A percentile compares a stretch with the other conserved stretches of the same genome.
Evolutionary conservation across 2,113 vertebrate species (phyloP).

Genomic region (Mohoua ochrocephala): DNA sequence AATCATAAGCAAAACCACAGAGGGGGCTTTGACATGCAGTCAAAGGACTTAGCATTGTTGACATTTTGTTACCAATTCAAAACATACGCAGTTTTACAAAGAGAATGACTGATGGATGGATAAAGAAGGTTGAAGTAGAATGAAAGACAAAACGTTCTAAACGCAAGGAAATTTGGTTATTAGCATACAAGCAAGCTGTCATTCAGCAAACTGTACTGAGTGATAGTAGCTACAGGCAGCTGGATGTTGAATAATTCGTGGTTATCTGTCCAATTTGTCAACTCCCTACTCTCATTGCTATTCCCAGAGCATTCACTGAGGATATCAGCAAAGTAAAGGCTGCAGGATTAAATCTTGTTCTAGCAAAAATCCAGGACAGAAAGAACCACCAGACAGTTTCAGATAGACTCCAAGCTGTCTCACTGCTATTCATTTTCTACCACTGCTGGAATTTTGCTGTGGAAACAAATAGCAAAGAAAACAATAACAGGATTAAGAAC

Average conservation of each 20-base stretch:
- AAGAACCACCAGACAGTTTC: not conserved
- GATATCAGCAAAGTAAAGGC: not conserved
- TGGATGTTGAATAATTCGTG: not conserved
- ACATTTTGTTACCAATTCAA: not conserved
- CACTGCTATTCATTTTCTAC: not conserved
- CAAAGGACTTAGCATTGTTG: not conserved
- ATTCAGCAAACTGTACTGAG: not conserved
- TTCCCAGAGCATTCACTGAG: not conserved
- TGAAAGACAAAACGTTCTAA: not conserved
- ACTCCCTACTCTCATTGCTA: not conserved
- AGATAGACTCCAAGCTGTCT: not conserved
- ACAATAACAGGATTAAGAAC: slow-evolving; percentile 56
- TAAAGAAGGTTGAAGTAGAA: not conserved
- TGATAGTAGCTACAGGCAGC: not conserved
- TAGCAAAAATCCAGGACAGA: not conserved
- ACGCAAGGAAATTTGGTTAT: not conserved
- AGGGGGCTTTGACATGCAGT: not conserved
- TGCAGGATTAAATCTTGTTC: not conserved
- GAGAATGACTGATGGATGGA: not conserved
- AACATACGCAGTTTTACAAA: not conserved
- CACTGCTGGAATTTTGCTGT: slow-evolving; percentile 38
- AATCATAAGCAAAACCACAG: not conserved
- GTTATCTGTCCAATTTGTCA: not conserved
- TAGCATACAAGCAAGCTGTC: not conserved
- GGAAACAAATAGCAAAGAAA: slow-evolving; percentile 52